Evolutionary conservation across 2,797 vertebrate species (phyloP), one percentile per base, ranked within the genome.

Genomic region (Girardinus metallicus): DNA sequence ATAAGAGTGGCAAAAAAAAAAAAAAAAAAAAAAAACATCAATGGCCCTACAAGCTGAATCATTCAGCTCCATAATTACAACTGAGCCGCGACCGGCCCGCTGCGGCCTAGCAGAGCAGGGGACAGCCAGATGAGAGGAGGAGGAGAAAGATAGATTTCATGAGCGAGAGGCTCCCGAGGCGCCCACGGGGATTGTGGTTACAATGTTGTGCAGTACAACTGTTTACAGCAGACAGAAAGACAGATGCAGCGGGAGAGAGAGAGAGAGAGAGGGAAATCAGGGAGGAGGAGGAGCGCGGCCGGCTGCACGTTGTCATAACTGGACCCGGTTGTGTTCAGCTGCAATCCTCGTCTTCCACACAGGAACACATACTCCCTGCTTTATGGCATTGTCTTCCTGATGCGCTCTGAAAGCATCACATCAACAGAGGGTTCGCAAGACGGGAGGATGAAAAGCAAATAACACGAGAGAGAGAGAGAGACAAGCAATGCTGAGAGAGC

Each of bases 191-290:
- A 80, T 93, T 92, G 91, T 83, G 91, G 92, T 93, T 89, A 87
- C 92, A 90, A 34, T 91, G 86, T 89, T 93, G 93, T 93, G 80
- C 86, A 90, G 88, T 89, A 87, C 92, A 93, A 92, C 89, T 93
- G 92, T 93, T 94, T 93, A 91, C 87, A 91, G 91, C 91, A 68
- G 62, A 85, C 75, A 77, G 80, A 66, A 66, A 85, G 86, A 86
- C 74, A 79, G 78, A 85, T 60, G 84, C 85, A 82, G 81, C 0
- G 36, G 64, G 23, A 83, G 74, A 16, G 57, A 80, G 47, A 49
- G 60, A 76, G 71, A 89, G 81, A 80, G 53, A 49, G 62, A 75
- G 73, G 72, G 75, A 83, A 3, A 51, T 39, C 49, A 86, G 74
- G 80, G 75, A 83, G 80, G 80, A 79, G 46, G 46, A 47, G 0